Conservation (phyloP, 2,888 invertebrate genomes). For the Oscheius sp. region DNA sequence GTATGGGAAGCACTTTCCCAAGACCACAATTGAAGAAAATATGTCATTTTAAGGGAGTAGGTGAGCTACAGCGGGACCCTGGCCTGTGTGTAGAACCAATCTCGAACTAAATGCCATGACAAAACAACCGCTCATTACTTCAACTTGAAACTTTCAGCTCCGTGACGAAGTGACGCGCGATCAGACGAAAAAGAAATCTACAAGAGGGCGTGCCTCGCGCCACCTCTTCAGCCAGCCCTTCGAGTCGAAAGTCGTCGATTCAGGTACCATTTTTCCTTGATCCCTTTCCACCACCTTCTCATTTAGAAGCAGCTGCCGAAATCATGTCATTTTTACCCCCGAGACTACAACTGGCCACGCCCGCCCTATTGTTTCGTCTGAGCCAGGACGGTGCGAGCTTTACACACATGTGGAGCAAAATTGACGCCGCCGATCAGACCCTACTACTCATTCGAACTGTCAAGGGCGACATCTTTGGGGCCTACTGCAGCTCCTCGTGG, state of each 20-base stretch:
- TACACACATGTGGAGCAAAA: slow-evolving; percentile 67
- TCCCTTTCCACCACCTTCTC: too few species aligned
- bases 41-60: too few species aligned
- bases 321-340: slow-evolving; percentile 65
- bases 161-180: slow-evolving; percentile 52
- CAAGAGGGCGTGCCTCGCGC: slow-evolving; percentile 15
- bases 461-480: slow-evolving; percentile 67
- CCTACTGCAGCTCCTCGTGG: slow-evolving; percentile 69
- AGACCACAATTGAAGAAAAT: too few species aligned
- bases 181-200: slow-evolving; percentile 39
- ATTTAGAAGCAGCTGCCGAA: slow-evolving; percentile 62
- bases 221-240: slow-evolving; percentile 45
- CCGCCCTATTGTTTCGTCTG: slow-evolving; percentile 63
- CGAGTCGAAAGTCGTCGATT: slow-evolving; percentile 56
- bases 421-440: slow-evolving; percentile 68
- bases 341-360: slow-evolving; percentile 69
- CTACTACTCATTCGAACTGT: slow-evolving; percentile 66
- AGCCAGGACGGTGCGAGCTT: slow-evolving; percentile 71
- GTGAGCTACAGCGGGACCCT: too few species aligned
- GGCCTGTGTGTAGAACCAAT: too few species aligned
- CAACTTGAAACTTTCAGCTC: slow-evolving; percentile 36
- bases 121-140: too few species aligned
- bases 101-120: too few species aligned
- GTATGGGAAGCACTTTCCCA: too few species aligned
- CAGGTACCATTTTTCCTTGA: slow-evolving; percentile 2